Conservation (phyloP, 2,113 vertebrate species). For the Puffinus mauretanicus region DNA sequence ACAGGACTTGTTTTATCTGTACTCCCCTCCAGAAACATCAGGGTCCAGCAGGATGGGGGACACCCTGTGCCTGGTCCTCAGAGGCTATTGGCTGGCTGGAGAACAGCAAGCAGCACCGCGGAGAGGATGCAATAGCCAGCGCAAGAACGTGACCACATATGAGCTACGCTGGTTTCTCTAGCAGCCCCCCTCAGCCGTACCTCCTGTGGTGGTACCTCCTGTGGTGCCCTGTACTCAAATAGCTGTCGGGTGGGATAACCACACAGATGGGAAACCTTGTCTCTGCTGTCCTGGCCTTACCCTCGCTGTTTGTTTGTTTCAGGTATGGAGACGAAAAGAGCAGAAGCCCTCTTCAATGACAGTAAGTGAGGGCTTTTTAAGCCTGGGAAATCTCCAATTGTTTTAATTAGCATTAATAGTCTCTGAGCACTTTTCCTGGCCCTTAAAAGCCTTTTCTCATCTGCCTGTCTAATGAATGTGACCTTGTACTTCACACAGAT, state of each 20-base stretch:
- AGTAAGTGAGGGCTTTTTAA: slow-evolving; percentile 66
- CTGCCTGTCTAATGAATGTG: background rate
- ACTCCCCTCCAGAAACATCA: background rate
- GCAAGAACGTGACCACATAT: rapidly evolving
- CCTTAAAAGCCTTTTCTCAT: background rate
- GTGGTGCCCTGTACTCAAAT: background rate
- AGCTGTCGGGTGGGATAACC: background rate
- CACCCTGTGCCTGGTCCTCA: background rate
- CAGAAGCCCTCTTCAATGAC: slow-evolving; percentile 74
- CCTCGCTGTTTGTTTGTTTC: slow-evolving; percentile 27
- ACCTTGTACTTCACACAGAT: background rate
- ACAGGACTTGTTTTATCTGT: background rate
- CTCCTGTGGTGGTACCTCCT: too few species aligned
- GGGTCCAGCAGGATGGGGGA: background rate
- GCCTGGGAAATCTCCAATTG: background rate
- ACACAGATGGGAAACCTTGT: background rate
- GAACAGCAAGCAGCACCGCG: background rate
- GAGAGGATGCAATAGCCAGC: background rate
- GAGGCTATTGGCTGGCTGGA: background rate
- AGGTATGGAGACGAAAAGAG: slow-evolving; percentile 48
- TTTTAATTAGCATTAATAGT: background rate
- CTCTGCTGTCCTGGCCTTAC: background rate
- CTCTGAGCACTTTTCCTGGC: background rate
- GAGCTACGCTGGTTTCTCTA: background rate
- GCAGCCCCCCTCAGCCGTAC: background rate